Evolutionary conservation across 2,888 invertebrate species (phyloP).

Genomic region (Melanostoma mellinum): DNA sequence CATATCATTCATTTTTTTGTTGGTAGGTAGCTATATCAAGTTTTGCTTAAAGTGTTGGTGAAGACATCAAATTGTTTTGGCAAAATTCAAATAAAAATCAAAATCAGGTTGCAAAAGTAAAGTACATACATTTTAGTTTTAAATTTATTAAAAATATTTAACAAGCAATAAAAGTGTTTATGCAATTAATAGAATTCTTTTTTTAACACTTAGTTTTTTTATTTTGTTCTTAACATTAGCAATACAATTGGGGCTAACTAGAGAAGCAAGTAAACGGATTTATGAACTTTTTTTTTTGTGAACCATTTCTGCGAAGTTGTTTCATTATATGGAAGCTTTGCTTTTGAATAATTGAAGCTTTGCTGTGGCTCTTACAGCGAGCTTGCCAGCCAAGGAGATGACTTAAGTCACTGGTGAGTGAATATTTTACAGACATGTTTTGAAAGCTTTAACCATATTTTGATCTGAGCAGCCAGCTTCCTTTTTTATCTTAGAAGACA

Average conservation of each 20-base stretch:
- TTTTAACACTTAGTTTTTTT: constrained; percentile 28
- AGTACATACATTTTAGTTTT: constrained; percentile 10
- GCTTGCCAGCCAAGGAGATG: too few species aligned
- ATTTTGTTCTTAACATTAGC: constrained; percentile 15
- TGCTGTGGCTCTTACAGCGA: too few species aligned
- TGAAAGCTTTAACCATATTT: too few species aligned
- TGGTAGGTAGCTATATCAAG: background rate
- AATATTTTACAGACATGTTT: too few species aligned
- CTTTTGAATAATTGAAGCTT: too few species aligned
- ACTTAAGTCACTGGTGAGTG: too few species aligned
- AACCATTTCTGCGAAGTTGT: too few species aligned
- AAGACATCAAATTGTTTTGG: background rate
- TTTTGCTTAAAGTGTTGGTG: constrained; percentile 22
- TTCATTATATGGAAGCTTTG: too few species aligned
- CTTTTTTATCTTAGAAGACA: too few species aligned
- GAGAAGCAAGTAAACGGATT: constrained; percentile 7
- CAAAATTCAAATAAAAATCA: background rate
- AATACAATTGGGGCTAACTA: constrained; percentile 7
- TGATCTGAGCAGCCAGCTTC: too few species aligned
- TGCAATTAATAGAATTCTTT: constrained; percentile 37
- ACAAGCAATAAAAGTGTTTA: constrained; percentile 65
- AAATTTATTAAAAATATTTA: constrained; percentile 57
- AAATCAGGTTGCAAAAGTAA: constrained; percentile 1
- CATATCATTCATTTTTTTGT: constrained; percentile 4
- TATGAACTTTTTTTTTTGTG: background rate